These are phyloP conservation scores for Rutpela maculata DNA, from an alignment of 2,888 invertebrate species.

Conservation along the genomic window DNA sequence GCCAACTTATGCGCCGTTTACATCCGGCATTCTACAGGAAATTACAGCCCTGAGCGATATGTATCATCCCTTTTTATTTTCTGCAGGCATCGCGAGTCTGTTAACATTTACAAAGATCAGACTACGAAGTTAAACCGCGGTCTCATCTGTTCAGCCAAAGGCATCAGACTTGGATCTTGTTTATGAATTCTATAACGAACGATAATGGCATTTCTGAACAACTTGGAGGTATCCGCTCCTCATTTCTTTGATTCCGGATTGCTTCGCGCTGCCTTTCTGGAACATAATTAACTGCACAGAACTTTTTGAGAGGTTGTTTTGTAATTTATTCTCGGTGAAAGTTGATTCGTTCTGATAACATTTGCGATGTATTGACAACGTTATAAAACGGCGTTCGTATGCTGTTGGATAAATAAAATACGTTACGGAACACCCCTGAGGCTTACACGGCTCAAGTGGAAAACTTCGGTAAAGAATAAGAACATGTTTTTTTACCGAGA, in stretches of 20 bases:
- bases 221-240: constrained; percentile 3
- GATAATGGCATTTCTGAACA: constrained; percentile 24
- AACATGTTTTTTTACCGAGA: background rate
- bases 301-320: background rate
- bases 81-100: constrained; percentile 43
- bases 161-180: constrained; percentile 39
- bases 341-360: background rate
- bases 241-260: constrained; percentile 22
- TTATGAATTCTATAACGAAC: constrained; percentile 42
- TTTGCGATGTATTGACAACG: background rate
- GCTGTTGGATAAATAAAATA: background rate
- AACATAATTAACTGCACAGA: constrained; percentile 8
- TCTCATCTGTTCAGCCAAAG: constrained; percentile 44
- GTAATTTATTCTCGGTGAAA: background rate
- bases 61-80: constrained; percentile 58
- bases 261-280: constrained; percentile 4
- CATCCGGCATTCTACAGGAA: constrained; percentile 58
- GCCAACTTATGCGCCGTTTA: constrained; percentile 19
- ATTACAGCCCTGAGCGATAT: constrained; percentile 62
- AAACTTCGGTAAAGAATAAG: background rate
- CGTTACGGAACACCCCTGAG: background rate
- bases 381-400: background rate
- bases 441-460: background rate
- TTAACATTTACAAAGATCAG: constrained; percentile 46
- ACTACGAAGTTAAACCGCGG: constrained; percentile 32